A percentile compares a stretch with the other conserved stretches of the same genome.
These are phyloP conservation scores for Rhynchonycteris naso DNA, from an alignment of 2,797 vertebrate genomes.

Conservation along the genomic window DNA sequence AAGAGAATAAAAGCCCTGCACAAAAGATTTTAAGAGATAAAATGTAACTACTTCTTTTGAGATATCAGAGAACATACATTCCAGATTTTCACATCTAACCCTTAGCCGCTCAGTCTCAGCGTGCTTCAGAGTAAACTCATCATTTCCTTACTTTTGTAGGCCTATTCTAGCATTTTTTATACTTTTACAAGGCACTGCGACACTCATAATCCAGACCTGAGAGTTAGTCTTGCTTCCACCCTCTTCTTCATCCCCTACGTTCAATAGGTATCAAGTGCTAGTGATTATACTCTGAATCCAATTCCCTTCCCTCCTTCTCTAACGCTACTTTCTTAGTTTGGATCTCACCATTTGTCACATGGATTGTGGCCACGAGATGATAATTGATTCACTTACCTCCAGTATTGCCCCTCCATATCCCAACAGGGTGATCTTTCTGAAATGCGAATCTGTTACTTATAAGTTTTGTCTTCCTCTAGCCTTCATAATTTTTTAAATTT, in stretches of 20 bases:
- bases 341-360: background rate
- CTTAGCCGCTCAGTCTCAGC: background rate
- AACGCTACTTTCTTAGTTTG: background rate
- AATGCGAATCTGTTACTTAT: background rate
- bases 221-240: background rate
- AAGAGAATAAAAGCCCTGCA: background rate
- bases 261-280: background rate
- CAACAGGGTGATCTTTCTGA: background rate
- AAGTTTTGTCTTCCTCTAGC: too few species aligned
- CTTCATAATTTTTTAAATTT: too few species aligned
- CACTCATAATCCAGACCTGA: background rate
- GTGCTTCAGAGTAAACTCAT: background rate
- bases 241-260: background rate
- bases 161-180: background rate
- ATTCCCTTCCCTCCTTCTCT: background rate
- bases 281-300: background rate
- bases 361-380: background rate
- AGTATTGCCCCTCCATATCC: background rate
- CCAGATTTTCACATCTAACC: background rate
- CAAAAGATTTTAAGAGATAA: background rate
- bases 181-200: background rate
- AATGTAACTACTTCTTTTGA: background rate
- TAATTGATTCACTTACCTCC: background rate
- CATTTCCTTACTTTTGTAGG: background rate
- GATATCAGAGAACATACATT: background rate